Evolutionary conservation across 2,888 invertebrate genomes (phyloP).

Genomic region (Epinotia brunnichana): DNA sequence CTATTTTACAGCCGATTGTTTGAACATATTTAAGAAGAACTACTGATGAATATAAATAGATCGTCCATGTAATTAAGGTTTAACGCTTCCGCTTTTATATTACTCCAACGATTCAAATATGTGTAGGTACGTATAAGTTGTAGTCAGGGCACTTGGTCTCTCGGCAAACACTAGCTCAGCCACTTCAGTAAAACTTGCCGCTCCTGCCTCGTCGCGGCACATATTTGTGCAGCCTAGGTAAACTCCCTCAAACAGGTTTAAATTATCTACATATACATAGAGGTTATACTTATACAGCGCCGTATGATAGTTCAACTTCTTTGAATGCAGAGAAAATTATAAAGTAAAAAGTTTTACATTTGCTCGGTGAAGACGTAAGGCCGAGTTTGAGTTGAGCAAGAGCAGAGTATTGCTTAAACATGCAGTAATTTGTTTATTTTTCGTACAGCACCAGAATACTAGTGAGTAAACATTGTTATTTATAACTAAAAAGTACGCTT

Average conservation of each 20-base stretch:
- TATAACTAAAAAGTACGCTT: too few species aligned
- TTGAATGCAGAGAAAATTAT: neutral
- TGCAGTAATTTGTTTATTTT: too few species aligned
- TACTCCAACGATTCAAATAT: slow-evolving; percentile 22
- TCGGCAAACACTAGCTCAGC: slow-evolving; percentile 59
- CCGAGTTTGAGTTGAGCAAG: too few species aligned
- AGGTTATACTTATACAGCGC: neutral
- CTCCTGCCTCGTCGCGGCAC: slow-evolving; percentile 41
- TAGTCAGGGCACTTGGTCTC: slow-evolving; percentile 55
- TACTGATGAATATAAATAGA: too few species aligned
- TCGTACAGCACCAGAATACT: too few species aligned
- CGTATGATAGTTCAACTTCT: neutral
- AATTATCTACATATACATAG: neutral
- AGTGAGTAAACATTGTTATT: too few species aligned
- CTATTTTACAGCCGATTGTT: too few species aligned
- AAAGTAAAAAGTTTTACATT: too few species aligned
- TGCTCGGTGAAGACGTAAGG: too few species aligned
- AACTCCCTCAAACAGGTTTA: slow-evolving; percentile 27
- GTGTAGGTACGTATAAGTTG: slow-evolving; percentile 50
- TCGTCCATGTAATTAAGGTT: neutral
- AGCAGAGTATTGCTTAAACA: too few species aligned
- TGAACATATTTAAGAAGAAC: too few species aligned
- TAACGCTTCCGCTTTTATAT: slow-evolving; percentile 24
- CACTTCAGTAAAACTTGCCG: slow-evolving; percentile 58
- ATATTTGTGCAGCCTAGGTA: slow-evolving; percentile 36